phyloP scores from a whole-genome alignment of 2,888 invertebrate species.

The Steinernema carpocapsae region DNA sequence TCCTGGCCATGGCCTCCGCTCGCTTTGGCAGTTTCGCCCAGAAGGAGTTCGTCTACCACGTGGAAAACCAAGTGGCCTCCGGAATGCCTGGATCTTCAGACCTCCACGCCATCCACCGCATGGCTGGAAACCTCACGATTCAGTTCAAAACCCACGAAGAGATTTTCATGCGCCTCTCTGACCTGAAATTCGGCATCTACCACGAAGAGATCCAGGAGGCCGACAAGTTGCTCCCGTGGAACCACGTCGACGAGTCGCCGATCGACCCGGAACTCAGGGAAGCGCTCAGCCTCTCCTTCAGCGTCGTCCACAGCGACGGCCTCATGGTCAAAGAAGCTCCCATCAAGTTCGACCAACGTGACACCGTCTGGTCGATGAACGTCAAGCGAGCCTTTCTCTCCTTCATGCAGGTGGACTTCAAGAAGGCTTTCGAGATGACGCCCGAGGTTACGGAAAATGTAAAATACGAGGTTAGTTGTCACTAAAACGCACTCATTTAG shows the following conservation, averaged over 20 bases:
- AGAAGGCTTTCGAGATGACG: no score
- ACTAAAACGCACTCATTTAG: no score
- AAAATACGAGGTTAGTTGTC: no score
- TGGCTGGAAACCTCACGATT: neutral
- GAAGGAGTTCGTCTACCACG: neutral
- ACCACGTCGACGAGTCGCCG: neutral
- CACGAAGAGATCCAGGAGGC: neutral
- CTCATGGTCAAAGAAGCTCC: neutral
- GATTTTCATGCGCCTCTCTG: neutral
- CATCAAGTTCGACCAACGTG: neutral
- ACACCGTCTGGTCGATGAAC: constrained; percentile 58
- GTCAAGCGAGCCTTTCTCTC: constrained; percentile 65
- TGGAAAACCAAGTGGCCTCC: neutral
- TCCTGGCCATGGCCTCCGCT: constrained; percentile 4
- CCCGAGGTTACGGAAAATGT: no score
- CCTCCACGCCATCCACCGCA: neutral
- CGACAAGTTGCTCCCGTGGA: neutral
- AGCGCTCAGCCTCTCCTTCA: no score
- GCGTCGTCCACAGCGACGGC: no score
- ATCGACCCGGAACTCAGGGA: neutral
- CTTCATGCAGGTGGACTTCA: constrained; percentile 57
- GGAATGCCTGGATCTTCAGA: constrained; percentile 1
- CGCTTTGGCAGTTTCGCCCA: neutral
- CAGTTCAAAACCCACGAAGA: neutral
- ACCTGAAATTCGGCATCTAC: neutral